These are phyloP conservation scores for Callitettix versicolor DNA, from an alignment of 1,140 invertebrate species.

Conservation along the genomic window DNA sequence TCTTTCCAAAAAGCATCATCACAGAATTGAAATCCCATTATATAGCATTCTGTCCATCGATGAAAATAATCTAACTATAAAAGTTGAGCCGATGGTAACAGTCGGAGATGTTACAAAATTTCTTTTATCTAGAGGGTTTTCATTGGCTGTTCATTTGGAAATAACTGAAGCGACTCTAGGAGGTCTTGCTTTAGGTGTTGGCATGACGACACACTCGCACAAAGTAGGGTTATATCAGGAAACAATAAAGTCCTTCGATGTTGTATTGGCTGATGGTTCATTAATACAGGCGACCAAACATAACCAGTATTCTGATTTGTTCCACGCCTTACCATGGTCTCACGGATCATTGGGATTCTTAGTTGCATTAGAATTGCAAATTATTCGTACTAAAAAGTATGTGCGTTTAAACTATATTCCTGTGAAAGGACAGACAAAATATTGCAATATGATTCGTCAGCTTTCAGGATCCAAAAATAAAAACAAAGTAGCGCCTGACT, in stretches of 20 bases:
- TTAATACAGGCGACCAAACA: conserved; percentile 35
- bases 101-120: conserved; percentile 42
- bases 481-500: conserved; percentile 32
- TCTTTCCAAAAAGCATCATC: conserved; percentile 51
- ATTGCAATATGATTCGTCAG: conserved; percentile 40
- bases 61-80: conserved; percentile 36
- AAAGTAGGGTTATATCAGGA: conserved; percentile 44
- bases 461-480: conserved; percentile 36
- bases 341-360: conserved; percentile 45
- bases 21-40: conserved; percentile 46
- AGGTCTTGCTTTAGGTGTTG: conserved; percentile 43
- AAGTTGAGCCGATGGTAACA: conserved; percentile 42
- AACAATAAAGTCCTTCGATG: conserved; percentile 39
- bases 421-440: conserved; percentile 37
- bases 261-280: conserved; percentile 40
- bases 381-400: conserved; percentile 40
- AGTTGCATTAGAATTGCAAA: conserved; percentile 38
- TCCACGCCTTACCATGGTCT: conserved; percentile 42
- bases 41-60: conserved; percentile 41
- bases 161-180: conserved; percentile 43
- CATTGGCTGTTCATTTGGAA: conserved; percentile 44
- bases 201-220: conserved; percentile 41
- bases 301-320: conserved; percentile 39
- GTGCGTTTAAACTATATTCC: conserved; percentile 43
- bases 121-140: conserved; percentile 40